Conservation (phyloP, 2,113 vertebrate species). For the Rhinogobius similis region DNA sequence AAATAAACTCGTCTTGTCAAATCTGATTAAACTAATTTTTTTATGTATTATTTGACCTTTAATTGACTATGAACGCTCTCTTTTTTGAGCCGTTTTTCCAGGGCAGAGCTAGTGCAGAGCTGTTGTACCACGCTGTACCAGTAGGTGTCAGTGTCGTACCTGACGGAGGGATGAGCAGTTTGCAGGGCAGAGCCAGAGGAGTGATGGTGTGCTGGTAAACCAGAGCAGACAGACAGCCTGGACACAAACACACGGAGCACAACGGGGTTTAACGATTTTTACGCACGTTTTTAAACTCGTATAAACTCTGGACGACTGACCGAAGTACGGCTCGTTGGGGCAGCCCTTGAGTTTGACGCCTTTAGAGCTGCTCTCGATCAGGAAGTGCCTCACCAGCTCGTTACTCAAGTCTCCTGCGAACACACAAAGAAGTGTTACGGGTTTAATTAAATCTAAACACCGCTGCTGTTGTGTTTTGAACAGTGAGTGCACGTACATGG, state of each 20-base stretch:
- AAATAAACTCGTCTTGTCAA: too few species aligned
- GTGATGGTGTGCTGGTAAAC: conserved; percentile 99
- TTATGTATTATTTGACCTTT: too few species aligned
- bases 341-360: conserved; percentile 99
- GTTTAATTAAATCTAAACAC: not conserved
- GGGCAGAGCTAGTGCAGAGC: too few species aligned
- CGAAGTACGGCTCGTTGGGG: conserved; percentile 96
- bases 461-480: not conserved
- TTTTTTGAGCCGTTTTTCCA: too few species aligned
- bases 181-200: conserved; percentile 94
- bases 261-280: too few species aligned
- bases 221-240: conserved; percentile 94
- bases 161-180: conserved; percentile 92
- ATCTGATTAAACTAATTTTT: too few species aligned
- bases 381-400: conserved; percentile 95
- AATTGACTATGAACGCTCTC: too few species aligned
- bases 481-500: too few species aligned
- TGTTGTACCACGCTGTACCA: not conserved
- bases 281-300: too few species aligned
- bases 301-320: too few species aligned
- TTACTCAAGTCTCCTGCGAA: conserved; percentile 86
- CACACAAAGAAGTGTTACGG: not conserved
- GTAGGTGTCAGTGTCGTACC: conserved; percentile 69
- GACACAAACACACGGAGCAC: not conserved
- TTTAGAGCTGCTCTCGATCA: conserved; percentile 95